Conservation (phyloP, 2,888 invertebrate genomes). For the Aspidiotus destructor region DNA sequence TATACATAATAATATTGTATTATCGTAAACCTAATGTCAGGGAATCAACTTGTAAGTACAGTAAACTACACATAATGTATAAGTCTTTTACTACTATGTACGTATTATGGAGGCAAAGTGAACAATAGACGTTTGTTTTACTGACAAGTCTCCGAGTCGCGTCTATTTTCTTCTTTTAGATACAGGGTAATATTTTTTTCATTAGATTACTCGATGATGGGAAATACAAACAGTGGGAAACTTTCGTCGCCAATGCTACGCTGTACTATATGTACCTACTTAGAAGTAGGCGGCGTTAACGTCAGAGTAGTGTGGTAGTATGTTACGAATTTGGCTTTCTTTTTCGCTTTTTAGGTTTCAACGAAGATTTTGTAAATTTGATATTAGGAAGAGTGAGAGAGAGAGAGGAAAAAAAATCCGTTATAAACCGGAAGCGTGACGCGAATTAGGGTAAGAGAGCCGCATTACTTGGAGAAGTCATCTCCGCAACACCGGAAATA, state of each 20-base stretch:
- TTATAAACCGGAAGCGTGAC: slow-evolving; percentile 30
- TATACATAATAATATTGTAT: no score
- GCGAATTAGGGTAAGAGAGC: slow-evolving; percentile 25
- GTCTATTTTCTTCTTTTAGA: no score
- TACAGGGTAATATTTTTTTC: not conserved
- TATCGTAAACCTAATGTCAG: no score
- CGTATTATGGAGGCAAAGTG: no score
- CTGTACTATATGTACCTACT: no score
- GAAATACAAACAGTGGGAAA: not conserved
- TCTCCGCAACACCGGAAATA: slow-evolving; percentile 27
- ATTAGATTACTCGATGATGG: not conserved
- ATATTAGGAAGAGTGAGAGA: not conserved
- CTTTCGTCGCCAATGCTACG: not conserved
- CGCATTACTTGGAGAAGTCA: slow-evolving; percentile 19
- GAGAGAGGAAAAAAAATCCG: slow-evolving; percentile 24
- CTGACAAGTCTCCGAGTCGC: not conserved
- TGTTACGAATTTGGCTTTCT: not conserved
- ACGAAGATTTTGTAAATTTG: slow-evolving; percentile 19
- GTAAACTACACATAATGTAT: no score
- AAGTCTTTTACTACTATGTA: no score
- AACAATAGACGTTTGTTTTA: not conserved
- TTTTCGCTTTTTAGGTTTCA: not conserved
- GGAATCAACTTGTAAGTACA: no score
- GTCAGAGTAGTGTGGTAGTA: not conserved
- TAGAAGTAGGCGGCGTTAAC: slow-evolving; percentile 1